Evolutionary conservation across 2,113 vertebrate species (phyloP).

Genomic region (Empidonax alnorum): DNA sequence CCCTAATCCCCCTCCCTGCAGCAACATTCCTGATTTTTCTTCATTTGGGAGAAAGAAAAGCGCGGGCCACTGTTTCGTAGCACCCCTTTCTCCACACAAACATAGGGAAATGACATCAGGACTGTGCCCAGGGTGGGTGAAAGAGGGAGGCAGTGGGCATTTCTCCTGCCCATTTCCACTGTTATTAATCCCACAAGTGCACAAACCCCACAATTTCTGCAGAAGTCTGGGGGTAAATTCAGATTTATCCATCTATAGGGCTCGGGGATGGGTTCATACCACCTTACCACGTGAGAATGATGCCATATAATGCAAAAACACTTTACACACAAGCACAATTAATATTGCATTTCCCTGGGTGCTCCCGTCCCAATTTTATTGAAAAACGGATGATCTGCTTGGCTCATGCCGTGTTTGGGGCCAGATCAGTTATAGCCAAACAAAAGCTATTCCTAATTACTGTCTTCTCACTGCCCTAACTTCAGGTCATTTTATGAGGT

Average conservation of each 20-base stretch:
- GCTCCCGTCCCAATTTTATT: background rate
- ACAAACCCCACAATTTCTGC: background rate
- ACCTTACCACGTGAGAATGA: background rate
- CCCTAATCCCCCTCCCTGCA: slow-evolving; percentile 19
- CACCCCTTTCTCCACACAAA: background rate
- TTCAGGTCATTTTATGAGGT: background rate
- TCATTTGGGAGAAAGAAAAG: background rate
- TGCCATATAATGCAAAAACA: background rate
- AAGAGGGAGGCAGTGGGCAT: background rate
- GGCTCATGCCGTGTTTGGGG: background rate
- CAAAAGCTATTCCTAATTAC: background rate
- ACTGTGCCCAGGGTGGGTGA: background rate
- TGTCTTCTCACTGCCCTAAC: background rate
- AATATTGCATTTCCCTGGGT: background rate
- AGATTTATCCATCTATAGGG: background rate
- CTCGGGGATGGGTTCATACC: background rate
- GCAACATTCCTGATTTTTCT: background rate
- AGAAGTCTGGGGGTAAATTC: background rate
- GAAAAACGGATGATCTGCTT: background rate
- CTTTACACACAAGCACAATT: background rate
- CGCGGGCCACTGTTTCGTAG: background rate
- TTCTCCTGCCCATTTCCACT: background rate
- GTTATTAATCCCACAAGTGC: background rate
- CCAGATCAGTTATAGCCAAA: background rate
- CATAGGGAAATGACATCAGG: background rate